phyloP scores from a whole-genome alignment of 2,797 vertebrate species.

The Darevskia nairensis region DNA sequence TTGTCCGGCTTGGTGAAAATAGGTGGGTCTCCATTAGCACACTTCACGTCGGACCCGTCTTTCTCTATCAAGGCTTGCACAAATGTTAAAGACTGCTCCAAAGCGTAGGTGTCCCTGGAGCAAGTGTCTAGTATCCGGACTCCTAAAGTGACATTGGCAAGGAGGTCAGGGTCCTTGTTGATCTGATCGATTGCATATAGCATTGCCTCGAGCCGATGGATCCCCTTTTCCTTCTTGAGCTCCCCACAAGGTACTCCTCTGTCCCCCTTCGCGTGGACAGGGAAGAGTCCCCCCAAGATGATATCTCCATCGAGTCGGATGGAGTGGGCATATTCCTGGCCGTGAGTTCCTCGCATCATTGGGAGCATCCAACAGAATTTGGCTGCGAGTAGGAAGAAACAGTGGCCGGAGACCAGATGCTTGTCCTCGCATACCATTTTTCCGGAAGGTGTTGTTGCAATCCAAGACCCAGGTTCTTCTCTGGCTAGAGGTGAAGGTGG shows the following conservation, averaged over 20 bases:
- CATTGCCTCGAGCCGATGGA: conserved; percentile 98
- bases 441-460: conserved; percentile 63
- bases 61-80: conserved; percentile 97
- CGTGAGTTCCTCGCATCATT: conserved; percentile 85
- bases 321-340: conserved; percentile 96
- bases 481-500: conserved; percentile 71
- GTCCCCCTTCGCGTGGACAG: conserved; percentile 93
- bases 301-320: conserved; percentile 96
- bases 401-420: conserved; percentile 77
- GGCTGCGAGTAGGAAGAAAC: conserved; percentile 85
- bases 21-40: conserved; percentile 95
- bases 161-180: conserved; percentile 96
- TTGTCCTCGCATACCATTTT: conserved; percentile 81
- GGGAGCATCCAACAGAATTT: conserved; percentile 87
- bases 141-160: conserved; percentile 94
- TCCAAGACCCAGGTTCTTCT: conserved; percentile 74
- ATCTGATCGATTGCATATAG: conserved; percentile 97
- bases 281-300: conserved; percentile 96
- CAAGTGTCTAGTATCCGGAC: conserved; percentile 97
- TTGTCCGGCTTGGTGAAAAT: conserved; percentile 98
- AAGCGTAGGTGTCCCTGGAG: conserved; percentile 96
- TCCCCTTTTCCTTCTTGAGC: conserved; percentile 97
- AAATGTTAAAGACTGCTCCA: conserved; percentile 97
- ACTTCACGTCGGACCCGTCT: conserved; percentile 94
- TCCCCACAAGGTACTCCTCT: conserved; percentile 95